phyloP scores from a whole-genome alignment of 2,888 invertebrate genomes.

The Automeris io region DNA sequence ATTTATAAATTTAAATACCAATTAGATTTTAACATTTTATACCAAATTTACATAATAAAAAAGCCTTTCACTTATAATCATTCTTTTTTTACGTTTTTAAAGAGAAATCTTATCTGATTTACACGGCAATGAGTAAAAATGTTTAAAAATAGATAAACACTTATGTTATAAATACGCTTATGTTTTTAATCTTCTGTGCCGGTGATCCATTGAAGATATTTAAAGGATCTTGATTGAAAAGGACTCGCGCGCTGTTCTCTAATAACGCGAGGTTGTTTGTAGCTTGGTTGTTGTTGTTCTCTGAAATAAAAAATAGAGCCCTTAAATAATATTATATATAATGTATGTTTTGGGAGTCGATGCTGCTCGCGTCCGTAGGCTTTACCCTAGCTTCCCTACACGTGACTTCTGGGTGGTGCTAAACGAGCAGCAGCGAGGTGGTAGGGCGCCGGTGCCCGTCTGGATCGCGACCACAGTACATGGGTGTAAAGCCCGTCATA shows the following conservation, averaged over 20 bases:
- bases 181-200: slow-evolving; percentile 61
- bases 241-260: slow-evolving; percentile 57
- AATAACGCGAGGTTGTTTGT: slow-evolving; percentile 49
- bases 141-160: neutral
- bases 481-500: too few relatives aligned
- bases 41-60: neutral
- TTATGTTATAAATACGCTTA: neutral
- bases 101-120: too few relatives aligned
- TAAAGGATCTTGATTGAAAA: slow-evolving; percentile 72
- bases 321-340: neutral
- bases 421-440: too few relatives aligned
- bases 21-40: neutral
- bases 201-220: slow-evolving; percentile 74
- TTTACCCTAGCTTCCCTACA: too few relatives aligned
- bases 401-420: too few relatives aligned
- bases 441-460: too few relatives aligned
- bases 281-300: slow-evolving; percentile 55
- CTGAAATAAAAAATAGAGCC: slow-evolving; percentile 38
- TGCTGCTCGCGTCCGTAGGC: too few relatives aligned
- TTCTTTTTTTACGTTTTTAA: neutral
- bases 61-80: neutral
- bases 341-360: neutral
- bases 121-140: neutral
- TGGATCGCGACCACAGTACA: too few relatives aligned
- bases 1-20: neutral